phyloP scores from a whole-genome alignment of 2,888 invertebrate genomes.

The Alentia gelatinosa region DNA sequence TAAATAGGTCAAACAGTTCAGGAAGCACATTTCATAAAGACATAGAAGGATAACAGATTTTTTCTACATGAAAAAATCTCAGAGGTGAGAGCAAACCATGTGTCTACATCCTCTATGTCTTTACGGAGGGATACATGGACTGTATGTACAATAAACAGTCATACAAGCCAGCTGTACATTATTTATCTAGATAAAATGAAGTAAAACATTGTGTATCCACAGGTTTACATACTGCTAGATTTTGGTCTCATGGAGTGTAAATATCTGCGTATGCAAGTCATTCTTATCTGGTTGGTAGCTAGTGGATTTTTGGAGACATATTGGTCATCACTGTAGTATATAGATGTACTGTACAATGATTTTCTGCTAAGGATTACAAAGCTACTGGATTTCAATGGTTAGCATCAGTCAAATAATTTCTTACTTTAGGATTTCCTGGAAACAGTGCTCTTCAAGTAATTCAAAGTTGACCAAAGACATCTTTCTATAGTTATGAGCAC shows the following conservation, averaged over 20 bases:
- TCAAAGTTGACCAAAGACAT: conserved; percentile 5
- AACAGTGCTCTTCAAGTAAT: background rate
- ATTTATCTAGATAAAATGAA: background rate
- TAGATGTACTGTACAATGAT: conserved; percentile 39
- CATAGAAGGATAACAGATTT: background rate
- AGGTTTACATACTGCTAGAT: conserved; percentile 29
- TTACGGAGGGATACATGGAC: background rate
- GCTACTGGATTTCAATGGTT: conserved; percentile 39
- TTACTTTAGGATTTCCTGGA: background rate
- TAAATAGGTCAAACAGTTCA: background rate
- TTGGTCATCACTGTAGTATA: conserved; percentile 43
- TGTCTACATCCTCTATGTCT: background rate
- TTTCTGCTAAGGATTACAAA: conserved; percentile 19
- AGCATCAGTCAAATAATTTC: background rate
- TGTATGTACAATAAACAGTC: background rate
- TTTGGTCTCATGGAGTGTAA: conserved; percentile 32
- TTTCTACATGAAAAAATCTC: too few species aligned
- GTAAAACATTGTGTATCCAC: background rate
- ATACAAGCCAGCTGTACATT: background rate
- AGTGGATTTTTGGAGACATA: conserved; percentile 47
- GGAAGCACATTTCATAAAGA: background rate
- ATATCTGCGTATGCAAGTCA: conserved; percentile 48
- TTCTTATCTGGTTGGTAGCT: conserved; percentile 47
- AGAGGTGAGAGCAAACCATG: too few species aligned
- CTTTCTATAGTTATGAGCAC: background rate